These are phyloP conservation scores for Calcarius lapponicus DNA, from an alignment of 2,797 vertebrate species.

Conservation along the genomic window DNA sequence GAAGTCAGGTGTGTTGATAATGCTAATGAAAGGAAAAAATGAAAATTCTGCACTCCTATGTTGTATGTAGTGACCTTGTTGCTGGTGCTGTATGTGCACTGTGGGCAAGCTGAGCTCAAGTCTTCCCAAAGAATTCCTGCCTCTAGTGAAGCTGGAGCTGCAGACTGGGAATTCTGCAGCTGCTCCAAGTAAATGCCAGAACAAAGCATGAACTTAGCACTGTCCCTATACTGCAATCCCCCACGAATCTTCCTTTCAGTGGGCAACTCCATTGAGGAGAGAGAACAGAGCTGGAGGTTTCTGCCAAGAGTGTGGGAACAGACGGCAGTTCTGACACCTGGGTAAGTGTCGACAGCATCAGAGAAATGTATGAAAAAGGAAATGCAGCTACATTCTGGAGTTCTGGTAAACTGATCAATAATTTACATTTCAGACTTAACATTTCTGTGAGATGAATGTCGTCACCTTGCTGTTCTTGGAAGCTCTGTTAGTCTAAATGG, in stretches of 20 bases:
- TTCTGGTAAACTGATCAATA: slow-evolving; percentile 64
- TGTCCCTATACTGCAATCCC: neutral
- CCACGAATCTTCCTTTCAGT: neutral
- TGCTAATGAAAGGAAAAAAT: neutral
- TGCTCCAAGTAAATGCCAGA: neutral
- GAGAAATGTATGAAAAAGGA: slow-evolving; percentile 24
- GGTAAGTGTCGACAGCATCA: slow-evolving; percentile 44
- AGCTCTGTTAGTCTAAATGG: slow-evolving; percentile 10
- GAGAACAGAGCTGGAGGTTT: neutral
- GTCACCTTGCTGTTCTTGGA: slow-evolving; percentile 6
- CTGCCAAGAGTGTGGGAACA: slow-evolving; percentile 13
- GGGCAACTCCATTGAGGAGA: neutral
- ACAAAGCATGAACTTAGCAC: neutral
- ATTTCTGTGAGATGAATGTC: neutral
- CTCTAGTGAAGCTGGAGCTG: neutral
- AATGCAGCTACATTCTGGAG: slow-evolving; percentile 36
- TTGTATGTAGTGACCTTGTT: neutral
- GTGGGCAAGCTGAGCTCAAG: neutral
- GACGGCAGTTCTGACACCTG: slow-evolving; percentile 51
- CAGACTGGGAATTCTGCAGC: neutral
- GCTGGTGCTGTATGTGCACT: accelerated
- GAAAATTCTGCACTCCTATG: neutral
- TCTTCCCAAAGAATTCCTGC: neutral
- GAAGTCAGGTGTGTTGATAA: neutral
- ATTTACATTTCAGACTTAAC: slow-evolving; percentile 36